Evolutionary conservation across 2,888 invertebrate species (phyloP), one percentile per base, ranked within the genome.

Genomic region (Microdon myrmicae): DNA sequence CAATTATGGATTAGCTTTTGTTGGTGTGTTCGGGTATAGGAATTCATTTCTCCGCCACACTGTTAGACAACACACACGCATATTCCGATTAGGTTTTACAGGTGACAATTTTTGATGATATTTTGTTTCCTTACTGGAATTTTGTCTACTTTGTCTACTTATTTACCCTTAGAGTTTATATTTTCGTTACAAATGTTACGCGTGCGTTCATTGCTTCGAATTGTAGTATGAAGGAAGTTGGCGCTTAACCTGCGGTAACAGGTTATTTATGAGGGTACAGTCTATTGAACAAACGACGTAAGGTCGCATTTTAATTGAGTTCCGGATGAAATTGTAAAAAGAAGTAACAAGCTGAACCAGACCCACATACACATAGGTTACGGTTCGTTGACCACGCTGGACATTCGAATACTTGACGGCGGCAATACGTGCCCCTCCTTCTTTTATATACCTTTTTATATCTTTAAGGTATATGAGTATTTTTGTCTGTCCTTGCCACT

Each of bases 61-160:
- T 12, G 25, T 29, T 13, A 13, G 5, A 6, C 12, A 5, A 41
- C 28, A 45, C 28, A 47, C 53, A 47, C 10, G 53, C 17, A 45
- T 41, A 45, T 25, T 39, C 20, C 41, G 53, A 12, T 44, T 41
- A 4, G 3, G 28, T 25, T 28, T 29, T 39, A 43, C 38, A 51
- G 47, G 51, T 58, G 55, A 56, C 54, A 49, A 41, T 54, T 53
- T 45, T 53, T 53, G 47, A 44, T 67, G 37, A 55, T 47, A 59
- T 68, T 58, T 45, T 45, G 23, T 54, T 59, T 54, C 39, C 39
- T 48, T 44, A 25, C 43, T 28, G 37, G 43, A 26, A 34, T 45
- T 29, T 64, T 55, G 16, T 29, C 32, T 5, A 32, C 19, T 37
- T 16, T 38, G 17, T 28, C 17, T n/a, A 31, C n/a, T 23, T 17